Evolutionary conservation across 53 echinoderm and acorn worm species (phyloP), one percentile per base, ranked within the genome.

Genomic region (Hippasteria phrygiana): DNA sequence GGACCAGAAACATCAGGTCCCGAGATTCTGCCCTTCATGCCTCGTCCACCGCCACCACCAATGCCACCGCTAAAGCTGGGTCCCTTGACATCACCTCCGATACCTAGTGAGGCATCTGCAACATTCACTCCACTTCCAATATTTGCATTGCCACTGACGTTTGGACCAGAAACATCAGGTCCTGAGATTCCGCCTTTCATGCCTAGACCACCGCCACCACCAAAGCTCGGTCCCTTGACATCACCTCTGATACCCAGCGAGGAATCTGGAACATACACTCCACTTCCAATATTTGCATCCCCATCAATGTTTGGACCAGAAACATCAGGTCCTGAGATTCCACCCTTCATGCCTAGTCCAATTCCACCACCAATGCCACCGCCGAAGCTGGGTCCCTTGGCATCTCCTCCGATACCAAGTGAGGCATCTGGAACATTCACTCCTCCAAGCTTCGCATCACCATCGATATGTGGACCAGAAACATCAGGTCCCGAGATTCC

Each of bases 401-500:
- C 59, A 55, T 20, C n/a, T n/a, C n/a, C 83, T 66, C 82, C 79
- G 28, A 64, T 38, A 48, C 74, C 90, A 5, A 75, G 90, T 59
- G 46, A 73, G 40, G 73, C 73, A 73, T 64, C 54, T 76, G 86
- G 46, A 18, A 62, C 87, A 39, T 91, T 48, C 38, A 77, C 78
- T 70, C 63, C 83, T 42, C 62, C 71, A 43, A 45, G 3, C 17
- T 78, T 79, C 29, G 74, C 88, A 62, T 59, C 55, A 22, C 88
- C 90, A 42, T 62, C 90, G 74, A 74, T 55, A 24, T 80, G 48
- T 73, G 88, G 46, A 69, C 74, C 55, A 40, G 81, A 74, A 28
- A 92, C 89, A 80, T 93, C 45, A 51, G 88, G 79, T 38, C 89
- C 55, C 53, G 39, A 7, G 77, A 93, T 65, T 33, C 47, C 54